Base-by-base conservation (phyloP, 2,888 invertebrate species). In the Anoncus sp. region DNA sequence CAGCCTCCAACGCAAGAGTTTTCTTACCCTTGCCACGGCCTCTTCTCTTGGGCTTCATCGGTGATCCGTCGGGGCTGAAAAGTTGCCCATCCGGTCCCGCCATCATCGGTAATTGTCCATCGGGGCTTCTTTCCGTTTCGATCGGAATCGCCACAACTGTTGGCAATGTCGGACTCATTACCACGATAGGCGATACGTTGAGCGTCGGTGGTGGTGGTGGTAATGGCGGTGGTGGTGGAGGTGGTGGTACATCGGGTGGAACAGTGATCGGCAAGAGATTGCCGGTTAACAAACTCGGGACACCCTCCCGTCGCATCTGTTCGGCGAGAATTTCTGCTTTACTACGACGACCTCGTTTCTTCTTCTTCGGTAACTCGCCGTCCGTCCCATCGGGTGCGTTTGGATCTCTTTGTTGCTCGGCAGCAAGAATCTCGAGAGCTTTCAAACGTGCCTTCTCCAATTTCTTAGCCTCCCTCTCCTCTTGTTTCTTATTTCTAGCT, bases 1-100 rank as follows among this genome's bases (percentile, higher is more conserved):
- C 89, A 3, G 91, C 91, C 65, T 91, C 91, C 83, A 91, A 62
- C 3, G 91, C 91, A 35, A 91, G 82, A 12, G 91, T 91, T 78
- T 91, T 91, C 81, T 91, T 91, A 38, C 91, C 92, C 78, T 91
- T 90, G 72, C 90, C 91, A 20, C 91, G 89, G 27, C 91, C 91
- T 71, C 90, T 85, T 74, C 91, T 84, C 79, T 91, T 91, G 1
- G 91, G 91, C 77, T 89, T 91, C 75, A 88, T 72, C 38, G 87
- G 88, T 10, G 85, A 82, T 38, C 89, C 87, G n/a, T 91, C 89
- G 0, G 89, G 89, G 71, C 84, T 85, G 77, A 88, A 90, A 5
- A 90, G 81, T 22, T 87, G 87, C 14, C 85, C 84, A 2, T 87
- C 90, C 5, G 85, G 83, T 45, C 83, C 85, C 0, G 85, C 81